Evolutionary conservation across 1,140 invertebrate genomes (phyloP), one percentile per base, ranked within the genome.

Genomic region (Agrypnia vestita): DNA sequence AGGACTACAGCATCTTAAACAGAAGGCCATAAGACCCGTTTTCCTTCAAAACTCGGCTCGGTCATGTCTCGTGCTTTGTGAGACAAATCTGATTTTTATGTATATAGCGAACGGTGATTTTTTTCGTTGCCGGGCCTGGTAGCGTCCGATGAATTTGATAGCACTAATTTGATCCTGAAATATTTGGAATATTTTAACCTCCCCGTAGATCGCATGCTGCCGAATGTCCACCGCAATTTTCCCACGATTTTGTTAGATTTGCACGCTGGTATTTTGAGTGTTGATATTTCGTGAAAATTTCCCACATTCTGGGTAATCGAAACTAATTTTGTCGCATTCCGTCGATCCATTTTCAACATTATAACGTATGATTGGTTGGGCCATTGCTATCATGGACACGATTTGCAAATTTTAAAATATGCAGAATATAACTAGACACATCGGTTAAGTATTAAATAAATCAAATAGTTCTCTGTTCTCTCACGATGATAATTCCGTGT

Each of bases 151-250:
- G 35, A 69, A 72, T 51, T 72, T 72, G 47, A 35, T 74, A 56
- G 71, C 71, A 74, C 71, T 74, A 55, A 74, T 74, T 74, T 56
- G 71, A 43, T 21, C 53, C 6, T 56, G 19, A 56, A 74, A 35
- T 74, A 74, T 74, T 74, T 56, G 12, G 56, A 56, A 44, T 56
- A 74, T 74, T 74, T 74, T 9, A 17, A 56, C 44, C 21, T 13
- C 11, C 8, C 6, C 51, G 69, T 13, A 25, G 71, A 55, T 74
- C 51, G 51, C 53, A 74, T 74, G 51, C 21, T 74, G 53, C 21
- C 21, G 35, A n/a, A n/a, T 51, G 7, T 44, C 8, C 21, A 11
- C 17, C 10, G 12, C 25, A 15, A 9, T 10, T 71, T 74, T 74
- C 71, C 71, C 51, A 74, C 71, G 71, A 56, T 74, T 55, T 55